Base-by-base conservation (phyloP, 2,113 vertebrate genomes). In the Aldabrachelys gigantea region DNA sequence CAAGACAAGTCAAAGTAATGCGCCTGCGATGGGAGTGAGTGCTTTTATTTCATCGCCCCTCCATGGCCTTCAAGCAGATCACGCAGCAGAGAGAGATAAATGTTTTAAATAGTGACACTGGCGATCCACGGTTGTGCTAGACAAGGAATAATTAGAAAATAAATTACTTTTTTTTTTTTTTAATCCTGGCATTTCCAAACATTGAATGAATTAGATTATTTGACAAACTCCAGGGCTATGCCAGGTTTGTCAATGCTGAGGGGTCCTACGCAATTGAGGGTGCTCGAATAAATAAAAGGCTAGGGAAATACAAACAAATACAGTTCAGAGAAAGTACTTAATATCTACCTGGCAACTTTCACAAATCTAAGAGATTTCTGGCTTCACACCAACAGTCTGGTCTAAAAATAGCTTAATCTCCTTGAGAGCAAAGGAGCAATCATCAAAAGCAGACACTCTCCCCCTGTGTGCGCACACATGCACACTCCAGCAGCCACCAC, bases 91-190 rank as follows among this genome's bases (percentile, higher is more conserved):
- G 92, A 98, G 96, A 98, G 97, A 98, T 98, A 98, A 98, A 98
- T 98, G 98, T 98, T 98, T 98, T 98, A 98, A 98, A 98, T 95
- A 98, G 98, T 87, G 91, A 98, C 97, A 97, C 98, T 93, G 96
- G 98, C 95, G 4, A 97, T 96, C 96, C 97, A 98, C 50, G 5
- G 96, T 97, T 98, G 98, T 98, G 98, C 98, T 98, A 98, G 98
- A 98, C 98, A 98, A 98, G 97, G 97, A 98, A 98, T 98, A 98
- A 98, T 98, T 98, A 98, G 98, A 98, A 98, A 98, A 98, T 98
- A 98, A 98, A 98, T 98, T 98, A 98, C 97, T 97, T 98, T 98
- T 97, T 88, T 98, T 97, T 88, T 94, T 96, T 97, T 95, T 96
- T 44, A 44, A 97, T 95, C 94, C 97, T 5, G 1, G 96, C 59